Percentiles rank a stretch among this genome's conserved stretches.
Conservation (phyloP, 2,888 invertebrate species). For the Aspidiotus destructor region DNA sequence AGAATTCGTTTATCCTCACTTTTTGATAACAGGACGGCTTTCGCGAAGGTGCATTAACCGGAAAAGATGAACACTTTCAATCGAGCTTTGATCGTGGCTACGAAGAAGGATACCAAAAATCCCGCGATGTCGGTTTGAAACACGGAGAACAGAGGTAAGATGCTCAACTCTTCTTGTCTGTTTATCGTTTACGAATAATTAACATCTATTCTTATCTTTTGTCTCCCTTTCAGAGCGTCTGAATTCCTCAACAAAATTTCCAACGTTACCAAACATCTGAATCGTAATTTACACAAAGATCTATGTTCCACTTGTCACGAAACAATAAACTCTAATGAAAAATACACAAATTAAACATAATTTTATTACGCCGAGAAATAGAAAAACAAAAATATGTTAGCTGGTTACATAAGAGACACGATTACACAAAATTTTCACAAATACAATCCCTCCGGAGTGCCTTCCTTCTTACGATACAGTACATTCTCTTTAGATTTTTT, state of each 20-base stretch:
- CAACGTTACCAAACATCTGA: too few relatives aligned
- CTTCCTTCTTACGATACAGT: constrained; percentile 96
- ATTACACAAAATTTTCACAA: constrained; percentile 52
- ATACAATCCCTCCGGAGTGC: constrained; percentile 97
- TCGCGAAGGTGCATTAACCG: constrained; percentile 25
- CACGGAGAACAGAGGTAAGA: constrained; percentile 10
- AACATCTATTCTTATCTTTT: neutral
- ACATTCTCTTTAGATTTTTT: constrained; percentile 99
- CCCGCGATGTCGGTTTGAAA: neutral
- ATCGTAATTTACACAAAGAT: too few relatives aligned
- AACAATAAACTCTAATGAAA: neutral
- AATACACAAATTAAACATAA: neutral
- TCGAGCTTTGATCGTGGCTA: constrained; percentile 18
- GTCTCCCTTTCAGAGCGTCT: neutral
- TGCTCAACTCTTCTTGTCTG: neutral
- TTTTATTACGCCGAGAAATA: neutral
- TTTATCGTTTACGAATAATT: neutral
- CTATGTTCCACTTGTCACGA: neutral
- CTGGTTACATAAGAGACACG: neutral
- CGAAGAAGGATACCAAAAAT: constrained; percentile 5
- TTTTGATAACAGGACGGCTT: constrained; percentile 12
- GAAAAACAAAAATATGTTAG: neutral
- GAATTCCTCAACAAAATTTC: too few relatives aligned
- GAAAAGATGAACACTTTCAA: constrained; percentile 25
- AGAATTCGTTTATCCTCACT: neutral